Evolutionary conservation across 2,797 vertebrate genomes (phyloP).

Genomic region (Poecilia velifera): DNA sequence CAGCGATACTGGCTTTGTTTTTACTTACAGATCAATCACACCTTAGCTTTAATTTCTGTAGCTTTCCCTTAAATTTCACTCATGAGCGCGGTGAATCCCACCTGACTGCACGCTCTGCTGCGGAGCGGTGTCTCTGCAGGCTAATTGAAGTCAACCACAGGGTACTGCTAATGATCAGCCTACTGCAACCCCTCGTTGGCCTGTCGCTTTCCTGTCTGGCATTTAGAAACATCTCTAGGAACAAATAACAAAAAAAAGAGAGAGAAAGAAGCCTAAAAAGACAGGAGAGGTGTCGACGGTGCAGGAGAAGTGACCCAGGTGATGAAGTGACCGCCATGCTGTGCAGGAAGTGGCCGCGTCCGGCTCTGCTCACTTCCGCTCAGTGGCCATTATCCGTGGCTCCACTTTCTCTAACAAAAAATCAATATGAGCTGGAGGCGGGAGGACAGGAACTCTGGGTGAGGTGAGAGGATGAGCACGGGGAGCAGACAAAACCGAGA

Average conservation of each 20-base stretch:
- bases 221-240: constrained; percentile 54
- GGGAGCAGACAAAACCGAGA: not conserved
- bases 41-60: not conserved
- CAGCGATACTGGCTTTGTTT: no score
- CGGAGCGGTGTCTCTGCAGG: constrained; percentile 51
- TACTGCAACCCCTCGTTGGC: constrained; percentile 52
- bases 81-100: constrained; percentile 24
- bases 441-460: constrained; percentile 60
- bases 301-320: constrained; percentile 57
- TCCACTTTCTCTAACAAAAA: constrained; percentile 54
- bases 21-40: no score
- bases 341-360: constrained; percentile 66
- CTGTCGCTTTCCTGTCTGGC: constrained; percentile 64
- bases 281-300: constrained; percentile 8
- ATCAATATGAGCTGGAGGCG: constrained; percentile 54
- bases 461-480: constrained; percentile 37
- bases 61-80: not conserved
- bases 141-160: constrained; percentile 77
- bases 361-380: constrained; percentile 68
- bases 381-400: constrained; percentile 54
- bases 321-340: constrained; percentile 63
- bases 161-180: constrained; percentile 71
- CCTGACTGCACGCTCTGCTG: constrained; percentile 35
- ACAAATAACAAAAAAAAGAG: constrained; percentile 15
- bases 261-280: constrained; percentile 7